Conservation (phyloP, 2,888 invertebrate genomes). For the Trissoscelio sp. region DNA sequence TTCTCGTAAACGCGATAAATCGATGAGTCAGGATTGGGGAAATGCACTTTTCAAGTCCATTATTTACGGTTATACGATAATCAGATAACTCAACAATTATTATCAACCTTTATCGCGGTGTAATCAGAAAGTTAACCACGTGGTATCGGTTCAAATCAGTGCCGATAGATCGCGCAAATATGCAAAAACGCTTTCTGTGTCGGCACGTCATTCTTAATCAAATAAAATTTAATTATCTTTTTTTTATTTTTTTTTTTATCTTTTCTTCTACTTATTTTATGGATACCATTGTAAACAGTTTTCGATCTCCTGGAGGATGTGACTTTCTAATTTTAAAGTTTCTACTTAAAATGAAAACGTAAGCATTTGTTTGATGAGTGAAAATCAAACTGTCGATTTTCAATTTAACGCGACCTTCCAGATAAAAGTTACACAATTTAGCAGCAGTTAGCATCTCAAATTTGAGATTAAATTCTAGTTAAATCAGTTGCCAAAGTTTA, state of each 20-base stretch:
- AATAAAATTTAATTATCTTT: not conserved
- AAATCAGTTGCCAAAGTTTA: too few relatives aligned
- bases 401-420: conserved; percentile 22
- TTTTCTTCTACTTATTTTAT: too few relatives aligned
- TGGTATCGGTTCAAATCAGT: conserved; percentile 17
- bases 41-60: conserved; percentile 16
- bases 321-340: conserved; percentile 34
- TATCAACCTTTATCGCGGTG: conserved; percentile 15
- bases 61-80: conserved; percentile 37
- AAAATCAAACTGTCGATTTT: conserved; percentile 20
- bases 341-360: conserved; percentile 21
- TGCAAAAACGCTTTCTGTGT: not conserved
- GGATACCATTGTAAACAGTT: not conserved
- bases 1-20: conserved; percentile 26
- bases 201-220: not conserved
- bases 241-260: not conserved
- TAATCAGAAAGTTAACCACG: conserved; percentile 15
- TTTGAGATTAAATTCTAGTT: too few relatives aligned
- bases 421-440: conserved; percentile 19
- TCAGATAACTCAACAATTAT: conserved; percentile 29
- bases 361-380: conserved; percentile 3
- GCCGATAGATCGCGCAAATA: conserved; percentile 1
- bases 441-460: not conserved
- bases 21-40: conserved; percentile 3
- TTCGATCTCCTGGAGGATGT: not conserved